These are phyloP conservation scores for Buteo buteo DNA, from an alignment of 2,113 vertebrate genomes.

Conservation along the genomic window DNA sequence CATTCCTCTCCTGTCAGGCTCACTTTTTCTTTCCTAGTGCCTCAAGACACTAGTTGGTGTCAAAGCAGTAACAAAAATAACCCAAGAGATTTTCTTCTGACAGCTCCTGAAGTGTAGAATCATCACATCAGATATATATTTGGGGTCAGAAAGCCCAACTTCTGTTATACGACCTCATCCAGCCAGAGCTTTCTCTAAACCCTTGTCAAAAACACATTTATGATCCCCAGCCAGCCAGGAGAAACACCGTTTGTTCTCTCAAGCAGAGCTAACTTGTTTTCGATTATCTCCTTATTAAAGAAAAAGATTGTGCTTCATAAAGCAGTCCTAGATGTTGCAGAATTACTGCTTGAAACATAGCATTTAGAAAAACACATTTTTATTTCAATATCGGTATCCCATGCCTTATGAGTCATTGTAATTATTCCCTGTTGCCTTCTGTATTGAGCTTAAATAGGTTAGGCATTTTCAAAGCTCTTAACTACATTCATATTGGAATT, in stretches of 20 bases:
- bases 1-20: constrained; percentile 42
- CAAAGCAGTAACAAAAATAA: constrained; percentile 56
- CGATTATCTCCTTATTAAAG: neutral
- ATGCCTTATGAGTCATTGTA: neutral
- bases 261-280: neutral
- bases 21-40: constrained; percentile 1
- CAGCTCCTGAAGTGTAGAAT: constrained; percentile 4
- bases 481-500: neutral
- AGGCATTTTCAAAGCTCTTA: neutral
- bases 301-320: constrained; percentile 9
- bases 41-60: constrained; percentile 51
- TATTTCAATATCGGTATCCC: neutral
- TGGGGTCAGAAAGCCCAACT: constrained; percentile 3
- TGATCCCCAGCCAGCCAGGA: neutral
- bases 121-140: constrained; percentile 9
- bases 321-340: neutral
- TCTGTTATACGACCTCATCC: neutral
- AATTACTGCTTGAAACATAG: neutral
- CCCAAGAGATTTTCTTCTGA: constrained; percentile 53
- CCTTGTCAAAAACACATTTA: neutral
- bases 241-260: neutral
- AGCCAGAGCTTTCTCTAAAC: neutral
- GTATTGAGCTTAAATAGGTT: neutral
- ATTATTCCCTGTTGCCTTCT: neutral
- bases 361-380: neutral